Evolutionary conservation across 2,888 invertebrate species (phyloP), one percentile per base, ranked within the genome.

Genomic region (Scaptomyza reducta): DNA sequence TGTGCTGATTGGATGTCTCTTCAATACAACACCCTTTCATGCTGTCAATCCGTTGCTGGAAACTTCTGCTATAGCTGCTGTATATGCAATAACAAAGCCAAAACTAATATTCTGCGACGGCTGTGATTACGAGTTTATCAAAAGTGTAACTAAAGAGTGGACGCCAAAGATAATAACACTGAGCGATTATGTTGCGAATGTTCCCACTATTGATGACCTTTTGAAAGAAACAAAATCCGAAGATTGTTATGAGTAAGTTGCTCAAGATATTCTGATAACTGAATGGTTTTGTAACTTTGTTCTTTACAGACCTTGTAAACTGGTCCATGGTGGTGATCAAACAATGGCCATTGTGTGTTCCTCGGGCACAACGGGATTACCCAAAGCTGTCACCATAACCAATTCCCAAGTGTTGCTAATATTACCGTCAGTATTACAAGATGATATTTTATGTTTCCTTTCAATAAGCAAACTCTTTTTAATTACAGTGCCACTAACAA

Each of bases 331-430:
- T n/a, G 65, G 47, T 0, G 59, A 73, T 42, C 77, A 81, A 18
- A 69, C 70, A 11, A 70, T 77, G 38, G 76, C 61, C 2, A 83
- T 89, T 51, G 33, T 87, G 3, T 84, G 87, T 41, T 81, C 87
- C 7, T 84, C 87, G 4, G 88, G 89, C 16, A 83, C 88, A 22
- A 78, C 80, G 0, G 88, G 88, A 6, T 14, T 77, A 6, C 80
- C 85, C 14, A 89, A 89, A 45, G 78, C 80, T 5, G 78, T 81
- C 13, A 67, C 62, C 5, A 29, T 86, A n/a, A 65, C 69, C n/a
- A 79, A 79, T 42, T 53, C 69, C 0, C 63, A 70, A 11, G 22
- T 77, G 5, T 14, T 61, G 38, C 18, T 41, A 3, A 31, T 57
- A 22, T 6, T 31, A 16, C 46, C 46, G 77, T 74, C 11, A 61